Conservation (phyloP, 2,797 vertebrate species). For the Molossus alvarezi region DNA sequence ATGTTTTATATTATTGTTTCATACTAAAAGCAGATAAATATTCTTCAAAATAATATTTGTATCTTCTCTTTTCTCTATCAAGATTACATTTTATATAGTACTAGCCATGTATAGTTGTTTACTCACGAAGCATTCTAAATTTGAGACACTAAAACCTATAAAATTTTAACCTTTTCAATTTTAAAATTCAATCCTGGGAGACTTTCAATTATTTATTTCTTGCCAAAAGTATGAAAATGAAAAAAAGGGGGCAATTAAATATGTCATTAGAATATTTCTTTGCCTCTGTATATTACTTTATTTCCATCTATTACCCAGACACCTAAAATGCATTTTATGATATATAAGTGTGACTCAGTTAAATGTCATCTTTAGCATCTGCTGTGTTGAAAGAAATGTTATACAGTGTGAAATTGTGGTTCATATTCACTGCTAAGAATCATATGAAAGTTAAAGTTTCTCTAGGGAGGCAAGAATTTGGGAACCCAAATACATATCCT, state of each 20-base stretch:
- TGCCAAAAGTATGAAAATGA: conserved; percentile 21
- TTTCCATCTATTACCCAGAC: conserved; percentile 21
- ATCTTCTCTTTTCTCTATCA: conserved; percentile 15
- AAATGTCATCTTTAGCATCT: conserved; percentile 18
- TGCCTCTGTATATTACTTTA: not conserved
- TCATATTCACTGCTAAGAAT: conserved; percentile 55
- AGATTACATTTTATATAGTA: not conserved
- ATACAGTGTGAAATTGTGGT: not conserved
- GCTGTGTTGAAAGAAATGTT: conserved; percentile 36
- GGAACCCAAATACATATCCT: conserved; percentile 46
- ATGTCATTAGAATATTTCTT: conserved; percentile 1
- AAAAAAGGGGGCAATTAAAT: not conserved
- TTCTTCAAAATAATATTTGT: not conserved
- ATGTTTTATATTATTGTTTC: conserved; percentile 27
- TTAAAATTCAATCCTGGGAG: not conserved
- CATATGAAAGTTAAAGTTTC: conserved; percentile 59
- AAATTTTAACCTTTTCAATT: not conserved
- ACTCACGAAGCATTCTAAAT: not conserved
- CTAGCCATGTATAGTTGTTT: not conserved
- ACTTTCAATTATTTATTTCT: conserved; percentile 11
- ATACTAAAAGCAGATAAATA: conserved; percentile 16
- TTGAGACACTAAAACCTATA: conserved; percentile 6
- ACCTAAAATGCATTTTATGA: not conserved
- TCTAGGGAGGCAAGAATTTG: conserved; percentile 52
- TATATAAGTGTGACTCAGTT: not conserved